Percentiles rank a stretch among this genome's conserved stretches.
These are phyloP conservation scores for Leptopilina clavipes DNA, from an alignment of 1,140 invertebrate species.

Conservation along the genomic window DNA sequence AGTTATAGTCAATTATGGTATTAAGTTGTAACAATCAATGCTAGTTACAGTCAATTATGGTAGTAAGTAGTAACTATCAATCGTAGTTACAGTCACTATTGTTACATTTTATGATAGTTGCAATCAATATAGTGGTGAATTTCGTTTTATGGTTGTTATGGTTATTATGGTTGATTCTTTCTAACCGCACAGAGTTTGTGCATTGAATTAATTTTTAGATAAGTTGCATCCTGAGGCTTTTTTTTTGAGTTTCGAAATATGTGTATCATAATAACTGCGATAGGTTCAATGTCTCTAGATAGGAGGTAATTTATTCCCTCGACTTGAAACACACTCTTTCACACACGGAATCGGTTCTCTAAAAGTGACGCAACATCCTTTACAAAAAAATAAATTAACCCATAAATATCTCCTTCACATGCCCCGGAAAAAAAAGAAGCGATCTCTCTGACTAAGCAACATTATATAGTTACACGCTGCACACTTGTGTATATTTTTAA, in stretches of 20 bases:
- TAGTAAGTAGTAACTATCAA: no score
- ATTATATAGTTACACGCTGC: background rate
- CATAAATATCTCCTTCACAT: constrained; percentile 24
- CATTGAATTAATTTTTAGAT: background rate
- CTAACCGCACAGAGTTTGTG: no score
- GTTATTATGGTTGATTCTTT: no score
- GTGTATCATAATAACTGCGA: constrained; percentile 4
- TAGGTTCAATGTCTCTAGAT: constrained; percentile 10
- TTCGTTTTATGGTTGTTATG: no score
- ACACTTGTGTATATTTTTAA: background rate
- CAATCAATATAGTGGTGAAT: no score
- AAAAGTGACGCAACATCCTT: constrained; percentile 17
- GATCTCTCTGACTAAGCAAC: background rate
- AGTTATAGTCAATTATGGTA: no score
- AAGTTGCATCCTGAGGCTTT: background rate
- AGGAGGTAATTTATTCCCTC: constrained; percentile 5
- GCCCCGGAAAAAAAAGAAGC: background rate
- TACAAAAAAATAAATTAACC: constrained; percentile 3
- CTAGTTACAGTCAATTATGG: no score
- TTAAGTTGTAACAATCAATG: no score
- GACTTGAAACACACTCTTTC: constrained; percentile 4
- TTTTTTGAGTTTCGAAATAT: constrained; percentile 7
- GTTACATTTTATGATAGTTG: no score
- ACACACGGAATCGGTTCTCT: background rate
- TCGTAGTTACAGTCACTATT: no score